Evolutionary conservation across 2,113 vertebrate genomes (phyloP).

Genomic region (Argyrosomus japonicus): DNA sequence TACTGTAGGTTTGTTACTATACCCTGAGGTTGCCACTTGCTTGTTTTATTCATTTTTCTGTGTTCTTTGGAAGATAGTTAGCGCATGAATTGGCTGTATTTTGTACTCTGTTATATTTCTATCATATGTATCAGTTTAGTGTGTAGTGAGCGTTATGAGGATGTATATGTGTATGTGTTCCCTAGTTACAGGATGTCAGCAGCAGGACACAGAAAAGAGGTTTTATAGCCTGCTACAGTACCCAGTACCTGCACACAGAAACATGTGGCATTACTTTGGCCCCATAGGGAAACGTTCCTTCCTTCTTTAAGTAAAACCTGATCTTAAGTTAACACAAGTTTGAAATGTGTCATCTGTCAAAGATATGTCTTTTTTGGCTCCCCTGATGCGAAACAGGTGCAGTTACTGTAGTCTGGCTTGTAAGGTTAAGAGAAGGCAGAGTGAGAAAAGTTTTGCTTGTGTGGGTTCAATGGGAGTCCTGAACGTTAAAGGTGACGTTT

Average conservation of each 20-base stretch:
- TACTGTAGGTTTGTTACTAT: not conserved
- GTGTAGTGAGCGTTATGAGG: not conserved
- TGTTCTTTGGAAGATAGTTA: not conserved
- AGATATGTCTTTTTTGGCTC: not conserved
- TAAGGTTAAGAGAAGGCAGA: conserved; percentile 8
- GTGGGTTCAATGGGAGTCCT: not conserved
- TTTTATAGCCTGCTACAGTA: conserved; percentile 49
- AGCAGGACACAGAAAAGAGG: conserved; percentile 39
- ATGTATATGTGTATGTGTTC: conserved; percentile 6
- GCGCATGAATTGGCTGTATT: not conserved
- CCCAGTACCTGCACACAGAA: not conserved
- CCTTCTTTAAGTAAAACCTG: conserved; percentile 41
- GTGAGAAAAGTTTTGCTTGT: not conserved
- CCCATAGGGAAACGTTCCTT: conserved; percentile 23
- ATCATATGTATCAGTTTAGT: not conserved
- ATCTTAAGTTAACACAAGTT: conserved; percentile 33
- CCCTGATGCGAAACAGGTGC: conserved; percentile 30
- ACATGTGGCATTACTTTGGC: conserved; percentile 42
- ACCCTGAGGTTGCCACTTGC: not conserved
- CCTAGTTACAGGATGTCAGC: conserved; percentile 25
- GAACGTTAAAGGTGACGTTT: conserved; percentile 20
- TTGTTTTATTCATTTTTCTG: not conserved
- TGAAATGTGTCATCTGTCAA: conserved; percentile 46
- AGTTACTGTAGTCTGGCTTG: conserved; percentile 10
- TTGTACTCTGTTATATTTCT: not conserved